Percentiles rank a stretch among this genome's conserved stretches.
These are phyloP conservation scores for Neolamprologus kungweensis DNA, from an alignment of 2,113 vertebrate genomes.

Conservation along the genomic window DNA sequence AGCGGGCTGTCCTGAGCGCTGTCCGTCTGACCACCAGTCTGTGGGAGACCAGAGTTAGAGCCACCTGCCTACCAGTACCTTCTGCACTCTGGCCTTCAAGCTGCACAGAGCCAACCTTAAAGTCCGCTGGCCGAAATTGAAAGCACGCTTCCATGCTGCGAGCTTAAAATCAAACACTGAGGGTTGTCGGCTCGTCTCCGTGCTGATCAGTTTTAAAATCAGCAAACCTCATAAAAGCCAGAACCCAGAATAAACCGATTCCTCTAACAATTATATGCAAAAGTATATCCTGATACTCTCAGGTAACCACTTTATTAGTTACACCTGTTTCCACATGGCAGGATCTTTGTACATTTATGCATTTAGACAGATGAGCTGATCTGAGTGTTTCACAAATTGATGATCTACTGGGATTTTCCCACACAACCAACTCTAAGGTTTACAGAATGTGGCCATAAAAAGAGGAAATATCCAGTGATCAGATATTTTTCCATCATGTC, in stretches of 20 bases:
- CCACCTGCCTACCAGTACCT: constrained; percentile 46
- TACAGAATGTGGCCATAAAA: background rate
- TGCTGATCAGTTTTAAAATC: background rate
- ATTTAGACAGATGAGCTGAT: background rate
- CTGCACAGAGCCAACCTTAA: background rate
- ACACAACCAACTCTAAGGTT: background rate
- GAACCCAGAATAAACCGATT: background rate
- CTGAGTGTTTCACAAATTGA: background rate
- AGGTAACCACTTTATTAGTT: background rate
- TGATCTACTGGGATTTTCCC: background rate
- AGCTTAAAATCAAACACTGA: background rate
- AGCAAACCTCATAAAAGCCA: background rate
- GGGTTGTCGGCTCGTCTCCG: background rate
- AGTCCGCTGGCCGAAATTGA: background rate
- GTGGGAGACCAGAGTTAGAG: constrained; percentile 71
- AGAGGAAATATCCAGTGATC: background rate
- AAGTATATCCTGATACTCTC: background rate
- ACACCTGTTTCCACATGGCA: background rate
- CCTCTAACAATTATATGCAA: background rate
- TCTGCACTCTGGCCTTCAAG: background rate
- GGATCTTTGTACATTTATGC: background rate
- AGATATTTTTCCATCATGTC: background rate
- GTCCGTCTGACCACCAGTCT: constrained; percentile 69
- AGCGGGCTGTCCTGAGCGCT: constrained; percentile 68
- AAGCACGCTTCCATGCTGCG: background rate